Evolutionary conservation across 2,113 vertebrate genomes (phyloP).

Genomic region (Platysteira castanea): DNA sequence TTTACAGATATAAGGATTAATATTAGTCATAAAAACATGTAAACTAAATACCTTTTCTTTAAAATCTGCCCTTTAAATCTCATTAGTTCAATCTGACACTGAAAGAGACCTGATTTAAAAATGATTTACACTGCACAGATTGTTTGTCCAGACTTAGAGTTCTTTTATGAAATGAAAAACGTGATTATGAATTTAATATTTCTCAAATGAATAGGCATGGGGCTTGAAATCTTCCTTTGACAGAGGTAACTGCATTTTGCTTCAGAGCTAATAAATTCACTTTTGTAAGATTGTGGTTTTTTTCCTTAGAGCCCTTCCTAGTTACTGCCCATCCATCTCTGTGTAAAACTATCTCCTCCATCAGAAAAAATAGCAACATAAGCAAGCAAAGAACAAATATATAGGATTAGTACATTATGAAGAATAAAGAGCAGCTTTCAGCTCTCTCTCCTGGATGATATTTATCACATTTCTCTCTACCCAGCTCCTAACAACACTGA

Average conservation of each 20-base stretch:
- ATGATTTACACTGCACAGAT: slow-evolving; percentile 42
- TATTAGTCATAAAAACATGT: not conserved
- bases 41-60: slow-evolving; percentile 51
- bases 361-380: slow-evolving; percentile 44
- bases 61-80: slow-evolving; percentile 52
- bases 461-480: slow-evolving; percentile 70
- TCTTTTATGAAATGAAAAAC: slow-evolving; percentile 47
- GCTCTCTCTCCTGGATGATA: slow-evolving; percentile 57
- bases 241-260: slow-evolving; percentile 53
- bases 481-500: slow-evolving; percentile 30
- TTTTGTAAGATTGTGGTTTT: not conserved
- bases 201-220: slow-evolving; percentile 39
- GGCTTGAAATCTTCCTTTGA: slow-evolving; percentile 44
- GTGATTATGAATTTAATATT: slow-evolving; percentile 54
- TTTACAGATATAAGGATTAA: slow-evolving; percentile 51
- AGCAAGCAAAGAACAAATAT: slow-evolving; percentile 63
- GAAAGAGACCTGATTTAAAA: slow-evolving; percentile 22
- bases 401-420: slow-evolving; percentile 73
- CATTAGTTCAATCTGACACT: slow-evolving; percentile 45
- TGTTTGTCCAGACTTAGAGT: slow-evolving; percentile 49
- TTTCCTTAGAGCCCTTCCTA: slow-evolving; percentile 21
- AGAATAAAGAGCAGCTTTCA: slow-evolving; percentile 76
- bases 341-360: slow-evolving; percentile 22
- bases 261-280: slow-evolving; percentile 61
- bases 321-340: slow-evolving; percentile 36